These are phyloP conservation scores for Hypothenemus hampei DNA, from an alignment of 1,140 invertebrate species.

Conservation along the genomic window DNA sequence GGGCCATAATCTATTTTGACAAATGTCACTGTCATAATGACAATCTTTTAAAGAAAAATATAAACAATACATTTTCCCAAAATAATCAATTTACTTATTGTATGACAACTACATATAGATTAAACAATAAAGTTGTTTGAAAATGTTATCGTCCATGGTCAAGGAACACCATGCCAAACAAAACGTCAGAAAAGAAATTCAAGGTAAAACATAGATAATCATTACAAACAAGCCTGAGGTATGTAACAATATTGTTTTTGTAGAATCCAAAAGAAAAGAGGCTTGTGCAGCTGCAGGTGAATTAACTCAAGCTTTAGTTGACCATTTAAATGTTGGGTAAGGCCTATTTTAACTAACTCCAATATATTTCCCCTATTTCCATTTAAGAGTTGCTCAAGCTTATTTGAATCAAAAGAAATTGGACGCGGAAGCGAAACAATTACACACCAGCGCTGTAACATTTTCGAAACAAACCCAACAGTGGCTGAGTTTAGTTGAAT, in stretches of 20 bases:
- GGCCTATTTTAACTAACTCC: background rate
- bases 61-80: too few relatives aligned
- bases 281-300: constrained; percentile 87
- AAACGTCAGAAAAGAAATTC: constrained; percentile 68
- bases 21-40: too few relatives aligned
- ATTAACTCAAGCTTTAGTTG: constrained; percentile 89
- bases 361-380: constrained; percentile 1
- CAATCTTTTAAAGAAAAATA: too few relatives aligned
- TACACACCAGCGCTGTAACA: constrained; percentile 90
- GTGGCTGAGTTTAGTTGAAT: constrained; percentile 91
- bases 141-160: constrained; percentile 79
- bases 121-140: too few relatives aligned
- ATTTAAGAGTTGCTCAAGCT: constrained; percentile 82
- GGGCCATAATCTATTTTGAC: too few relatives aligned
- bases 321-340: constrained; percentile 96
- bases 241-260: constrained; percentile 29
- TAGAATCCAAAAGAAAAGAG: constrained; percentile 89
- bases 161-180: constrained; percentile 84
- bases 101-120: too few relatives aligned
- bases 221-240: background rate
- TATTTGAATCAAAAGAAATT: constrained; percentile 97
- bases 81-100: too few relatives aligned
- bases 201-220: constrained; percentile 57
- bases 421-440: constrained; percentile 92
- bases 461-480: constrained; percentile 96